phyloP scores from a whole-genome alignment of 2,113 vertebrate species.

The Hippoglossus stenolepis region DNA sequence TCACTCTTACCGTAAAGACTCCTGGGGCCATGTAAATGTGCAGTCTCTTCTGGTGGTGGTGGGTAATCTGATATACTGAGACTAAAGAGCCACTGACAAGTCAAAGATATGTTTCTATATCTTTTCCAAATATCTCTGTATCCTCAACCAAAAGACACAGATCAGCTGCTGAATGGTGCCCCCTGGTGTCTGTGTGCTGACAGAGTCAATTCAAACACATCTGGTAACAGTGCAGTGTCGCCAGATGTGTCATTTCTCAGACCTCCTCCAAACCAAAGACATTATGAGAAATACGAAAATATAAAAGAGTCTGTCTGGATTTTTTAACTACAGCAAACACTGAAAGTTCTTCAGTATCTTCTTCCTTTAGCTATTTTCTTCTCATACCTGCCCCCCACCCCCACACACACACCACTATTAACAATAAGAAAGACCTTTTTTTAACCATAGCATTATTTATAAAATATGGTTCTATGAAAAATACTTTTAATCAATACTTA shows the following conservation, averaged over 20 bases:
- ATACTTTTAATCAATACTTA: too few relatives aligned
- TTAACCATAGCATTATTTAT: too few relatives aligned
- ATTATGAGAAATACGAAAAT: not conserved
- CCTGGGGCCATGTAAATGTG: not conserved
- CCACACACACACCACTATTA: not conserved
- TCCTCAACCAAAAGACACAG: not conserved
- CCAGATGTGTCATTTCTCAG: not conserved
- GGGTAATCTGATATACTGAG: not conserved
- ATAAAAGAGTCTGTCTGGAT: too few relatives aligned
- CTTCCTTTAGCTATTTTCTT: not conserved
- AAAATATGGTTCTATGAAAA: too few relatives aligned
- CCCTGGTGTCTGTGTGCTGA: slow-evolving; percentile 27
- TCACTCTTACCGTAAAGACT: not conserved
- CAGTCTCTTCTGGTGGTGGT: not conserved
- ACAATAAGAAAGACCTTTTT: not conserved
- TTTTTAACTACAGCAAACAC: not conserved
- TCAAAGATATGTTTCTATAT: too few relatives aligned
- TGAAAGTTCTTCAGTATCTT: not conserved
- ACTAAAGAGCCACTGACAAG: not conserved
- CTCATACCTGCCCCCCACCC: not conserved
- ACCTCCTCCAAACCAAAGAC: not conserved
- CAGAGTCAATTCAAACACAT: not conserved
- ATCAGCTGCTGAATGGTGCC: slow-evolving; percentile 29
- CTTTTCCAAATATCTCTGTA: not conserved
- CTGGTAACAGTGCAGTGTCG: not conserved